A percentile compares a stretch with the other conserved stretches of the same genome.
These are phyloP conservation scores for Campylomormyrus numenius DNA, from an alignment of 2,113 vertebrate genomes.

Conservation along the genomic window DNA sequence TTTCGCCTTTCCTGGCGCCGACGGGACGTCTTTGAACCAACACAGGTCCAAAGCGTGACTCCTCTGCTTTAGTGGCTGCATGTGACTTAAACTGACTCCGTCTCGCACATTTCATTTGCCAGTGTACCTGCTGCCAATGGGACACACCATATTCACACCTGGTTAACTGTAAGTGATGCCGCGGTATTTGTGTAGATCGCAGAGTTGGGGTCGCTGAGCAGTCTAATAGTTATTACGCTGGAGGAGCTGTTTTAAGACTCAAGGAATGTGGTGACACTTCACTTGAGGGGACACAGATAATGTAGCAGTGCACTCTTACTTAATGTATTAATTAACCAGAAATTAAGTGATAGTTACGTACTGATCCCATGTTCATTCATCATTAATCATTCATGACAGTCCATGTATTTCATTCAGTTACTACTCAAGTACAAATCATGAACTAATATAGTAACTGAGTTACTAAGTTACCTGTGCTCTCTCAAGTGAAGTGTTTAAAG, in stretches of 20 bases:
- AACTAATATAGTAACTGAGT: too few species aligned
- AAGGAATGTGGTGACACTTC: neutral
- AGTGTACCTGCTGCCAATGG: neutral
- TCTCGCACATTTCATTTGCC: too few species aligned
- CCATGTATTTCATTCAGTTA: neutral
- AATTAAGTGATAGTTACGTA: neutral
- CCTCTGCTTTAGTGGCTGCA: neutral
- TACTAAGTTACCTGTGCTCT: neutral
- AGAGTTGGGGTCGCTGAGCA: neutral
- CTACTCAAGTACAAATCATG: neutral
- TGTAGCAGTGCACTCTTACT: neutral
- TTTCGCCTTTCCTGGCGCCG: neutral
- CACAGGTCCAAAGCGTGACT: neutral
- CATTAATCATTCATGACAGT: neutral
- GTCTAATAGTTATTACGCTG: neutral
- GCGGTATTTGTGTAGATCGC: neutral
- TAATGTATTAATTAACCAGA: neutral
- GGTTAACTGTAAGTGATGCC: neutral
- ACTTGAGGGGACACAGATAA: neutral
- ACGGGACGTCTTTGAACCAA: neutral
- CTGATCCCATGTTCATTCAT: neutral
- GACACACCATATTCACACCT: neutral
- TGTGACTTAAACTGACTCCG: neutral
- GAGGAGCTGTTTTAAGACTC: neutral
- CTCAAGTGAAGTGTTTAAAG: neutral